Percentiles rank a stretch among this genome's conserved stretches.
Evolutionary conservation across 2,797 vertebrate species (phyloP).

Genomic region (Sarcoramphus papa): DNA sequence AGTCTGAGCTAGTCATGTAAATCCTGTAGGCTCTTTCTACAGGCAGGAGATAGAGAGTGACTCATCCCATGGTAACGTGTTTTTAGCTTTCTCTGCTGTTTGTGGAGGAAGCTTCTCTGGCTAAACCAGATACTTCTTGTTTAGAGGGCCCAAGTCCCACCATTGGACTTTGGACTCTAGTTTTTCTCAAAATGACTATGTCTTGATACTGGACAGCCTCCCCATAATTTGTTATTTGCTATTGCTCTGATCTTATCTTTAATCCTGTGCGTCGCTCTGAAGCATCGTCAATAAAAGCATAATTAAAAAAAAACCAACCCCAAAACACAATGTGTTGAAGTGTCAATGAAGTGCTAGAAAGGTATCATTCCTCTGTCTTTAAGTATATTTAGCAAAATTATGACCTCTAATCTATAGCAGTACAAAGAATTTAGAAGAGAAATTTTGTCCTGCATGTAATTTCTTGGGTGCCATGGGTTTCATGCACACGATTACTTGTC

Average conservation of each 20-base stretch:
- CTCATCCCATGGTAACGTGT: not conserved
- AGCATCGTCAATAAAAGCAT: not conserved
- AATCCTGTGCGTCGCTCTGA: not conserved
- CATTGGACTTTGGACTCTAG: not conserved
- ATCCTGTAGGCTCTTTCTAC: not conserved
- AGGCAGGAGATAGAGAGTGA: not conserved
- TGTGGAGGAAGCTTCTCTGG: not conserved
- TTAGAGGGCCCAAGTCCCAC: not conserved
- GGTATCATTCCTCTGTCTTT: not conserved
- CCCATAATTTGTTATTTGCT: not conserved
- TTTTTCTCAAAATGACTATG: not conserved
- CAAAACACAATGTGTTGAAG: not conserved
- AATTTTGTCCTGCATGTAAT: not conserved
- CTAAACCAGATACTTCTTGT: not conserved
- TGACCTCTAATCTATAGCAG: not conserved
- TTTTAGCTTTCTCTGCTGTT: not conserved
- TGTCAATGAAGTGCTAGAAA: not conserved
- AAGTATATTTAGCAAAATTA: not conserved
- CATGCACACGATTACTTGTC: not conserved
- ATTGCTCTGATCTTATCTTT: not conserved
- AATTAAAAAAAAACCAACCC: not conserved
- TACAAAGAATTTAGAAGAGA: not conserved
- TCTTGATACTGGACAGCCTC: not conserved
- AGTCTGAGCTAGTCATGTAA: slow-evolving; percentile 14
- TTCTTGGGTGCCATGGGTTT: not conserved